Conservation (phyloP, 2,888 invertebrate species). For the Drosophila yooni region DNA sequence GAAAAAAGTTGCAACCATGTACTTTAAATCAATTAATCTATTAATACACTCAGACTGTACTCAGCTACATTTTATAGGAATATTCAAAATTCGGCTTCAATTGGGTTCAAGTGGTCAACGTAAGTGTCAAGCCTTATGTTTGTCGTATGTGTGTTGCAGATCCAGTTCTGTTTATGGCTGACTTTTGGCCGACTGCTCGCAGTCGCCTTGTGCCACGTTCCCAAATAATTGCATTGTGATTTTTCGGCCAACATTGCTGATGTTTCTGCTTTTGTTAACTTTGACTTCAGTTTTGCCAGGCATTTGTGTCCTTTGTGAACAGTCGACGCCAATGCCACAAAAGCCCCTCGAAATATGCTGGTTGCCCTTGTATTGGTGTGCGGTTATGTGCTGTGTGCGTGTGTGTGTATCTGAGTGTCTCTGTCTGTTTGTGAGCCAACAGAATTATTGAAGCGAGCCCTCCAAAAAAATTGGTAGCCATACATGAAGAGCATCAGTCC, state of each 20-base stretch:
- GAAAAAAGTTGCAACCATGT: not conserved
- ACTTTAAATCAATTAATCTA: not conserved
- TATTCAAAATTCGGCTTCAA: not conserved
- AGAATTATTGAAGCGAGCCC: constrained; percentile 77
- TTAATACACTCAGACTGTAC: not conserved
- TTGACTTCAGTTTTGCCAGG: constrained; percentile 56
- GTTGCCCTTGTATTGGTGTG: constrained; percentile 30
- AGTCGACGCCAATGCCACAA: constrained; percentile 65
- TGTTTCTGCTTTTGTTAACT: constrained; percentile 35
- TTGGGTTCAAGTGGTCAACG: not conserved
- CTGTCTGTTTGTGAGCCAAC: constrained; percentile 57
- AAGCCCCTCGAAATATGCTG: constrained; percentile 73
- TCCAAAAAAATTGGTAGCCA: constrained; percentile 36
- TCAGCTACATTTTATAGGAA: not conserved
- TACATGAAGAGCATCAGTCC: constrained; percentile 26
- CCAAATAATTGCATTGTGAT: constrained; percentile 77
- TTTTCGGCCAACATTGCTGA: constrained; percentile 39
- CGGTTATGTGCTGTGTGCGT: constrained; percentile 3
- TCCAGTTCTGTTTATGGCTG: constrained; percentile 39
- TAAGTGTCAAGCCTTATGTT: constrained; percentile 10
- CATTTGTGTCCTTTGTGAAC: constrained; percentile 64
- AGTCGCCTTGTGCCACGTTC: constrained; percentile 23
- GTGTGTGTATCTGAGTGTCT: constrained; percentile 17
- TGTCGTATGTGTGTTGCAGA: constrained; percentile 4
- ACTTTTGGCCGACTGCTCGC: constrained; percentile 36